Conservation (phyloP, 1,140 invertebrate genomes). For the Zaprionus ghesquierei region DNA sequence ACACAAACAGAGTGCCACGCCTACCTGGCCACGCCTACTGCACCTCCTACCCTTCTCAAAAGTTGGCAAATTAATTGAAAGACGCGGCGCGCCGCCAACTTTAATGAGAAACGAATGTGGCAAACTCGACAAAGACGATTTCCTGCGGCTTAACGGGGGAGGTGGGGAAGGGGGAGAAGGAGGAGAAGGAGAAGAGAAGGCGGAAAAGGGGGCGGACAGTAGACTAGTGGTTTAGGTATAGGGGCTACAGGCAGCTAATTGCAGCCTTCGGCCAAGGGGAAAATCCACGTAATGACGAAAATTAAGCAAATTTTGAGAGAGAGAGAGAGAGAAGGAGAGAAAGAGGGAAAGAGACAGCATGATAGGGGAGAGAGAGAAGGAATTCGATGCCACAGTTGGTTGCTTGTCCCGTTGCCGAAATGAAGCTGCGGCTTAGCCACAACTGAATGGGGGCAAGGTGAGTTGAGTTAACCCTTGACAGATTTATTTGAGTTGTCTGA, state of each 20-base stretch:
- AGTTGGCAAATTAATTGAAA: slow-evolving; percentile 42
- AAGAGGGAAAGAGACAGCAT: background rate
- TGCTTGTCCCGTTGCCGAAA: background rate
- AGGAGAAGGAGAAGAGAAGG: background rate
- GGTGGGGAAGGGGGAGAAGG: background rate
- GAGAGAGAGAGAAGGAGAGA: background rate
- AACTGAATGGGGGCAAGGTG: background rate
- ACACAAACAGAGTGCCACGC: background rate
- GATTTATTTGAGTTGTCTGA: background rate
- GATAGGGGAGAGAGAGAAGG: background rate
- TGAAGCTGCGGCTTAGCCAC: background rate
- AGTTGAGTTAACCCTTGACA: background rate
- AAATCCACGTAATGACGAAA: background rate
- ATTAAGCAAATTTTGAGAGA: background rate
- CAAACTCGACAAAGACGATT: background rate
- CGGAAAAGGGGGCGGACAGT: background rate
- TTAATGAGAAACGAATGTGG: slow-evolving; percentile 31
- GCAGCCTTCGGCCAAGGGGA: background rate
- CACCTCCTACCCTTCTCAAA: background rate
- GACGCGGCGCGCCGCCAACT: slow-evolving; percentile 25
- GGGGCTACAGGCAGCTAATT: background rate
- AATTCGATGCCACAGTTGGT: background rate
- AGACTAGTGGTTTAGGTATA: background rate
- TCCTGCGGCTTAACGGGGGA: slow-evolving; percentile 2
- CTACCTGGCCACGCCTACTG: background rate